Percentiles rank a stretch among this genome's conserved stretches.
Conservation (phyloP, 2,113 vertebrate genomes). For the Psammodynastes pulverulentus region DNA sequence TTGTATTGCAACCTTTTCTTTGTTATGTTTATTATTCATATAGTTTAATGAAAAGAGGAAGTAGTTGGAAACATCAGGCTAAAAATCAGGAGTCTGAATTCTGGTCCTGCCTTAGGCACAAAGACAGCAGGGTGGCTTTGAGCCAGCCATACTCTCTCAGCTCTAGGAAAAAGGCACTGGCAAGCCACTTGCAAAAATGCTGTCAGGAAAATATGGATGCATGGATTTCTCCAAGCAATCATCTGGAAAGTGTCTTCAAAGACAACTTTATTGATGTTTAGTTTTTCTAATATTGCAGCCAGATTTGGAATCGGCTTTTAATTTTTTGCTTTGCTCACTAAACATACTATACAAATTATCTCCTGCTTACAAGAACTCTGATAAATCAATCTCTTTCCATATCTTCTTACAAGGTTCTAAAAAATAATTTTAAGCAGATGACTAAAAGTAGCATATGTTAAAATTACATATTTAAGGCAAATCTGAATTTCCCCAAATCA, state of each 20-base stretch:
- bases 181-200: neutral
- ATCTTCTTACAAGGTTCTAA: neutral
- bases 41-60: neutral
- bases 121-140: neutral
- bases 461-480: neutral
- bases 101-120: neutral
- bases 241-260: neutral
- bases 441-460: neutral
- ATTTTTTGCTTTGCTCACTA: neutral
- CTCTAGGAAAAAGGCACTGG: neutral
- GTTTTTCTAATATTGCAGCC: neutral
- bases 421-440: neutral
- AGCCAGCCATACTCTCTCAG: neutral
- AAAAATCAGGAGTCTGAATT: neutral
- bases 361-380: neutral
- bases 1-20: neutral
- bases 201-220: neutral
- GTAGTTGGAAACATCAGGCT: neutral
- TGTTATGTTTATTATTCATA: neutral
- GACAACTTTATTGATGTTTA: neutral
- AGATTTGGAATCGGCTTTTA: neutral
- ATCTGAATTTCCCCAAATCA: slow-evolving; percentile 1
- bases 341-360: neutral
- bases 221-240: neutral
- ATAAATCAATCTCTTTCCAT: neutral